phyloP scores from a whole-genome alignment of 2,797 vertebrate genomes.

The Bradypodion ventrale region DNA sequence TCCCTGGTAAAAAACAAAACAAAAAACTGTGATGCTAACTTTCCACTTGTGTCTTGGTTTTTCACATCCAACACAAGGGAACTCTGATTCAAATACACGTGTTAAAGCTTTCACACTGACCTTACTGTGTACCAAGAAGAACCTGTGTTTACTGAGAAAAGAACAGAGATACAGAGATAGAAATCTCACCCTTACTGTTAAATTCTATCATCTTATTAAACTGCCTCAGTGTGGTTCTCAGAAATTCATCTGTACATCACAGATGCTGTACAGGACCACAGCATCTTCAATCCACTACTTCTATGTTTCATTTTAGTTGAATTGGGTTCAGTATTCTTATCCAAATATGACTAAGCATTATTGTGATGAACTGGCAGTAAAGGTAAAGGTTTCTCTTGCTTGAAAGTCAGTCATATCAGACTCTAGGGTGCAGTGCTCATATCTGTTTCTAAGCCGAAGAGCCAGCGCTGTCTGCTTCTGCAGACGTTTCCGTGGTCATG shows the following conservation, averaged over 20 bases:
- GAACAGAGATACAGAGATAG: not conserved
- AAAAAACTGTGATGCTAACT: conserved; percentile 24
- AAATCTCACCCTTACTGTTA: not conserved
- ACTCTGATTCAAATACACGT: not conserved
- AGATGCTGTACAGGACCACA: not conserved
- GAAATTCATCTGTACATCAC: conserved; percentile 43
- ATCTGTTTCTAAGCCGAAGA: too few species aligned
- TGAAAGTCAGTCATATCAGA: too few species aligned
- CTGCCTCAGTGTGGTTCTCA: not conserved
- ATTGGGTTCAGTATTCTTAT: not conserved
- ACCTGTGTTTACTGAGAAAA: not conserved
- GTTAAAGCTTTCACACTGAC: not conserved
- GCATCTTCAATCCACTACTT: not conserved
- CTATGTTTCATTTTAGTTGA: not conserved
- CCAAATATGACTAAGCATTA: conserved; percentile 46
- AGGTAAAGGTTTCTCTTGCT: too few species aligned
- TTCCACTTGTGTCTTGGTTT: not conserved
- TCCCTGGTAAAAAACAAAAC: not conserved
- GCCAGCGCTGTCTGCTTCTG: too few species aligned
- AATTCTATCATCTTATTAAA: not conserved
- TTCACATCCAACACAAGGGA: not conserved
- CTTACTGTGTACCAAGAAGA: not conserved
- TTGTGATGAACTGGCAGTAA: not conserved
- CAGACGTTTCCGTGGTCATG: too few species aligned
- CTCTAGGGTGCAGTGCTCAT: too few species aligned